Percentiles rank a stretch among this genome's conserved stretches.
These are phyloP conservation scores for Hemaris fuciformis DNA, from an alignment of 2,888 invertebrate genomes.

Conservation along the genomic window DNA sequence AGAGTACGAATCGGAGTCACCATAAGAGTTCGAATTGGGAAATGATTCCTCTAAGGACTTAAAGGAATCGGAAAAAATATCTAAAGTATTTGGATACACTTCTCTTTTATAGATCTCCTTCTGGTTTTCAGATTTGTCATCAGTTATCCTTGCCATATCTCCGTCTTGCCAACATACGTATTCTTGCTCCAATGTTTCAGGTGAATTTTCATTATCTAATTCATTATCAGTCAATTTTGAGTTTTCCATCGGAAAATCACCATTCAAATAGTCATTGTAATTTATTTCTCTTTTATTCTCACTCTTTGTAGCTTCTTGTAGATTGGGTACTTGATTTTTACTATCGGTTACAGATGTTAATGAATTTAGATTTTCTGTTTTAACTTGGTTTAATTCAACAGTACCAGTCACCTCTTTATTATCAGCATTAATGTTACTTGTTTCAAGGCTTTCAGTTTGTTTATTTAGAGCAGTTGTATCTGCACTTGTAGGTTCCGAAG, in stretches of 20 bases:
- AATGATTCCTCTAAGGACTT: constrained; percentile 72
- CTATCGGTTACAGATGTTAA: constrained; percentile 27
- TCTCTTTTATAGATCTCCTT: constrained; percentile 54
- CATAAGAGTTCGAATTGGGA: constrained; percentile 52
- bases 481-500: constrained; percentile 32
- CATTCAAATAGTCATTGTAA: constrained; percentile 34
- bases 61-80: constrained; percentile 48
- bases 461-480: constrained; percentile 39
- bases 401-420: constrained; percentile 40
- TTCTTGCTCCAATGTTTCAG: constrained; percentile 41
- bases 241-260: constrained; percentile 35
- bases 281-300: constrained; percentile 66
- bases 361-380: constrained; percentile 32
- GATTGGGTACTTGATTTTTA: constrained; percentile 35
- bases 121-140: constrained; percentile 40
- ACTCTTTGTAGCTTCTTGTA: constrained; percentile 41
- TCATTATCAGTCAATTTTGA: constrained; percentile 31
- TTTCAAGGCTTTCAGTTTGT: constrained; percentile 40
- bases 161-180: constrained; percentile 46
- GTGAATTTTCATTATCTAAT: constrained; percentile 30
- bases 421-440: constrained; percentile 30
- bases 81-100: constrained; percentile 29
- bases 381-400: constrained; percentile 31
- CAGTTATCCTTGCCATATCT: constrained; percentile 44
- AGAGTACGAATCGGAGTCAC: constrained; percentile 43